Base-by-base conservation (phyloP, 2,113 vertebrate species). In the Corythoichthys haematopterus region DNA sequence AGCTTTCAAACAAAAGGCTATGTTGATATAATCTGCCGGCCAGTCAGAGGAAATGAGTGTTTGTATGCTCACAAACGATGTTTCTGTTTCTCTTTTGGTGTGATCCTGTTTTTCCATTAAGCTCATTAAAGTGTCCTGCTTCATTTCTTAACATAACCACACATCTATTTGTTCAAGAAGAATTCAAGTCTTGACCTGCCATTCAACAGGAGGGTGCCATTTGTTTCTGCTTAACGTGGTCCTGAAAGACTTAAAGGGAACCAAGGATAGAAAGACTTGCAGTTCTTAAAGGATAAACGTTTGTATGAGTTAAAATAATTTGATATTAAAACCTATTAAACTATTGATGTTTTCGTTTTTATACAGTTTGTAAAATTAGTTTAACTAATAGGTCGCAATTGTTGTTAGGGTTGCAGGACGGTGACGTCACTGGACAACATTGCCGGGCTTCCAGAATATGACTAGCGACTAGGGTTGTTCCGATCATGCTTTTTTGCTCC, bases 11-110 rank as follows among this genome's bases (percentile, higher is more conserved):
- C 89, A 87, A 87, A 88, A 88, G 80, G 66, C 2, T 74, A 46
- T 85, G 86, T 88, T 90, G 88, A 91, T 90, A 89, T 76, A 68
- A 88, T 88, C 87, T 87, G 64, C 80, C 16, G 73, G 73, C 75
- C 64, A 64, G 77, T 65, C 53, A 43, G 76, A 82, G 85, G 85
- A 87, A 89, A 82, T 84, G 84, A 85, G 47, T 83, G 80, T 85
- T 84, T 85, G 83, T 88, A 71, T 63, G 76, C 60, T 78, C 16
- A 3, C 78, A 84, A 86, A 88, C 79, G 81, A 84, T 81, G 74
- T 82, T 87, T 84, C 79, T 85, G 57, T 80, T 82, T 76, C 71
- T 84, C 35, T 71, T 81, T 80, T 72, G 81, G 80, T 84, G 77
- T 3, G 5, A 69, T 72, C 66, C 78, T 67, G 66, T 80, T 76